Percentiles rank a stretch among this genome's conserved stretches.
phyloP scores from a whole-genome alignment of 1,140 invertebrate species.

The Luehdorfia chinensis region DNA sequence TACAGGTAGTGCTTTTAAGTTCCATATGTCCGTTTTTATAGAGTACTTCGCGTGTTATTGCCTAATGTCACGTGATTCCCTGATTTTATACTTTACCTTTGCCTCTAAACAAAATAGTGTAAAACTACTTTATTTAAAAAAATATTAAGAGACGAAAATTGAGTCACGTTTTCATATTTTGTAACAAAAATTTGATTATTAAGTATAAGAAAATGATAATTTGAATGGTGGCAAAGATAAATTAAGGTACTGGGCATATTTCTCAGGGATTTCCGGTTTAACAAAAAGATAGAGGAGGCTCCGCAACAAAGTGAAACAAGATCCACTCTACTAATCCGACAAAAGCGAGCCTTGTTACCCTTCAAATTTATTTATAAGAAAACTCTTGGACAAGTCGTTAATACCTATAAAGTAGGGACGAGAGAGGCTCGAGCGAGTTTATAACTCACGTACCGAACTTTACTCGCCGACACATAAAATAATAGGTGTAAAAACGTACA shows the following conservation, averaged over 20 bases:
- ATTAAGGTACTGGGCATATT: slow-evolving; percentile 15
- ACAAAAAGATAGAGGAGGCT: slow-evolving; percentile 66
- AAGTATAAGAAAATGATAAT: too few species aligned
- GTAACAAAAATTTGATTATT: too few species aligned
- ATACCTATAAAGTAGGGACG: slow-evolving; percentile 77
- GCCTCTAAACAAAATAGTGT: not conserved
- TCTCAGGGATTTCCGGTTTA: slow-evolving; percentile 53
- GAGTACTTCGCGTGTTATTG: slow-evolving; percentile 63
- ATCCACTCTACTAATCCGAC: slow-evolving; percentile 76
- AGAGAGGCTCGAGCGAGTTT: slow-evolving; percentile 74
- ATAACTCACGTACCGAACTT: slow-evolving; percentile 77
- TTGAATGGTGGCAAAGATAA: not conserved
- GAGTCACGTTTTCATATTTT: too few species aligned
- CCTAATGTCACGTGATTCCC: slow-evolving; percentile 63
- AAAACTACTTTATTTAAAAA: too few species aligned
- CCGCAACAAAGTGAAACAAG: slow-evolving; percentile 76
- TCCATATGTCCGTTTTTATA: slow-evolving; percentile 72
- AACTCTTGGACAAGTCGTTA: slow-evolving; percentile 77
- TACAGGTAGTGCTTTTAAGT: slow-evolving; percentile 72
- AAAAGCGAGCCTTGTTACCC: slow-evolving; percentile 77
- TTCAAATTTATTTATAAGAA: slow-evolving; percentile 78
- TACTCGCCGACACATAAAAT: slow-evolving; percentile 77
- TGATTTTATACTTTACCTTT: slow-evolving; percentile 38
- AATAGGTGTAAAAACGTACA: slow-evolving; percentile 77
- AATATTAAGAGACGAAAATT: too few species aligned